Evolutionary conservation across 2,888 invertebrate species (phyloP).

Genomic region (Kryphioiulus occultus): DNA sequence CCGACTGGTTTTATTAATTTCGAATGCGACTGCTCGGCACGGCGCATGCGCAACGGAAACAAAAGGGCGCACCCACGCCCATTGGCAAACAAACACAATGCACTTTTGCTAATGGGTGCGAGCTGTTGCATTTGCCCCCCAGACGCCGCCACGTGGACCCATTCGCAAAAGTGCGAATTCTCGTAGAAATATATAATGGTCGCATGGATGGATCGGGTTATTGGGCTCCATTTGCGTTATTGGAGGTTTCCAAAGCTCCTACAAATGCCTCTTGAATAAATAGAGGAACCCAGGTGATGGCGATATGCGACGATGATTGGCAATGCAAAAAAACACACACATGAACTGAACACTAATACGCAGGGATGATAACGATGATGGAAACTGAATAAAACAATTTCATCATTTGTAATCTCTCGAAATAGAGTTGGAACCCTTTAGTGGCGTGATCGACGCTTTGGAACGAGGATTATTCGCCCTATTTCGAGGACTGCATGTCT

Average conservation of each 20-base stretch:
- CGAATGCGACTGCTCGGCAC: neutral
- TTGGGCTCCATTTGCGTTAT: slow-evolving; percentile 6
- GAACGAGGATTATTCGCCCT: neutral
- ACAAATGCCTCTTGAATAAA: slow-evolving; percentile 9
- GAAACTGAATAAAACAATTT: slow-evolving; percentile 22
- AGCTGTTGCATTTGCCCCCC: slow-evolving; percentile 31
- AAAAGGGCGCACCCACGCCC: neutral
- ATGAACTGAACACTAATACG: neutral
- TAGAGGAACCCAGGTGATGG: neutral
- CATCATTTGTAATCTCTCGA: slow-evolving; percentile 1
- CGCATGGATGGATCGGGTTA: neutral
- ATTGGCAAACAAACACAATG: slow-evolving; percentile 29
- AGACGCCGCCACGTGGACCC: neutral
- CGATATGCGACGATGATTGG: neutral
- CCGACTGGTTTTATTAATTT: neutral
- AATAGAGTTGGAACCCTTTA: neutral
- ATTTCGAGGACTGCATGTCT: neutral
- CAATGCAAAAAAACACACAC: neutral
- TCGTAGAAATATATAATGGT: neutral
- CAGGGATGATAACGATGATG: slow-evolving; percentile 19
- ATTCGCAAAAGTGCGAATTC: neutral
- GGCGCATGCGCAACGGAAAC: slow-evolving; percentile 2
- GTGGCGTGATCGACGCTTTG: neutral
- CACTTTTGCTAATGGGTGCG: slow-evolving; percentile 31
- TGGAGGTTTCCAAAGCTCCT: neutral